Conservation (phyloP, 2,888 invertebrate genomes). For the Xestia rhomboidea region DNA sequence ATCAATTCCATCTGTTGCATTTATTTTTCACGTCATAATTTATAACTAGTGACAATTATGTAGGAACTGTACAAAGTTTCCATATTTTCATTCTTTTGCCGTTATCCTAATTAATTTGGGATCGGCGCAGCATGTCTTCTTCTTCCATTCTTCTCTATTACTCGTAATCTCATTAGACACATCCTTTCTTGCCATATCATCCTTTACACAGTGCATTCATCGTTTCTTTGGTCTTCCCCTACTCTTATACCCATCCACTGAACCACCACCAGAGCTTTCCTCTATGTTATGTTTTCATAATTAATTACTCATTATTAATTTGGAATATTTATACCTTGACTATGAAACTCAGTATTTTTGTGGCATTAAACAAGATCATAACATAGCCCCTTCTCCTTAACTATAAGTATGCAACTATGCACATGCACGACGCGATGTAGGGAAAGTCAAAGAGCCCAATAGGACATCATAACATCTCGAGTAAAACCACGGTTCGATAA, state of each 20-base stretch:
- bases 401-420: not conserved
- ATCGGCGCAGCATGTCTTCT: too few relatives aligned
- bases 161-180: too few relatives aligned
- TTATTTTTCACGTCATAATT: not conserved
- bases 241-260: too few relatives aligned
- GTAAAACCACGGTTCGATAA: conserved; percentile 57
- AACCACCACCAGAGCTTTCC: too few relatives aligned
- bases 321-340: not conserved
- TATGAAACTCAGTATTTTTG: not conserved
- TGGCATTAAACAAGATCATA: not conserved
- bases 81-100: too few relatives aligned
- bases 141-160: too few relatives aligned
- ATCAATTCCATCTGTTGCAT: not conserved
- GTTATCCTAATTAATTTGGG: too few relatives aligned
- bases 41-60: not conserved
- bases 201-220: too few relatives aligned
- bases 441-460: conserved; percentile 59
- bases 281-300: too few relatives aligned
- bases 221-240: too few relatives aligned
- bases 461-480: conserved; percentile 62
- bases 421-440: conserved; percentile 31
- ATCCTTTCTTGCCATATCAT: too few relatives aligned
- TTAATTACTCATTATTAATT: too few relatives aligned
- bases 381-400: not conserved
- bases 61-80: not conserved